A percentile compares a stretch with the other conserved stretches of the same genome.
Evolutionary conservation across 2,113 vertebrate species (phyloP).

Genomic region (Athene noctua): DNA sequence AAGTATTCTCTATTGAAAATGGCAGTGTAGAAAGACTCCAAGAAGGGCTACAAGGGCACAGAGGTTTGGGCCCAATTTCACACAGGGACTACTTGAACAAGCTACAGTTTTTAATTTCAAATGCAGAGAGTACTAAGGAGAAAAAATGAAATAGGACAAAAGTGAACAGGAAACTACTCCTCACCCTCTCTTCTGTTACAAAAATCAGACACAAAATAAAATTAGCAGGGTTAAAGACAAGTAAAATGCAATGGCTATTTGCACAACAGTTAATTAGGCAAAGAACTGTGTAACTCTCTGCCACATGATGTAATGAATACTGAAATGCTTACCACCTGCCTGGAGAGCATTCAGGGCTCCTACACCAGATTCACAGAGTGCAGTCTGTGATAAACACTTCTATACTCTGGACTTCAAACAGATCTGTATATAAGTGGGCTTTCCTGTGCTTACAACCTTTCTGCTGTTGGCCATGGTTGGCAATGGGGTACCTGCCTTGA

Average conservation of each 20-base stretch:
- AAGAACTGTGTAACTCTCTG: neutral
- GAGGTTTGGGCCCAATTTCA: neutral
- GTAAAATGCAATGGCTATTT: neutral
- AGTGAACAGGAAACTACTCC: neutral
- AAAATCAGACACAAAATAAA: neutral
- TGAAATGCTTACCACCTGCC: neutral
- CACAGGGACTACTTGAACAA: neutral
- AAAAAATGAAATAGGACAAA: neutral
- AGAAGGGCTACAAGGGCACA: neutral
- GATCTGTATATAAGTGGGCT: accelerated
- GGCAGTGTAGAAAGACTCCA: neutral
- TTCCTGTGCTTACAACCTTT: neutral
- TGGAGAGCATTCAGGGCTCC: neutral
- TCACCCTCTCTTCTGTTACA: neutral
- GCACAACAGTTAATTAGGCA: neutral
- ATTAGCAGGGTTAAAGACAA: neutral
- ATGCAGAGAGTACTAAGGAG: neutral
- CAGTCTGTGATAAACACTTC: neutral
- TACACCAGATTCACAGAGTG: neutral
- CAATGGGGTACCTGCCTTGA: neutral
- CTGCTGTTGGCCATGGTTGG: neutral
- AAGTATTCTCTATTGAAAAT: neutral
- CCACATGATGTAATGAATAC: neutral
- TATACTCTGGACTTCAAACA: neutral
- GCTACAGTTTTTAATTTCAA: neutral